Conservation (phyloP, 2,797 vertebrate genomes). For the Gouania willdenowi region DNA sequence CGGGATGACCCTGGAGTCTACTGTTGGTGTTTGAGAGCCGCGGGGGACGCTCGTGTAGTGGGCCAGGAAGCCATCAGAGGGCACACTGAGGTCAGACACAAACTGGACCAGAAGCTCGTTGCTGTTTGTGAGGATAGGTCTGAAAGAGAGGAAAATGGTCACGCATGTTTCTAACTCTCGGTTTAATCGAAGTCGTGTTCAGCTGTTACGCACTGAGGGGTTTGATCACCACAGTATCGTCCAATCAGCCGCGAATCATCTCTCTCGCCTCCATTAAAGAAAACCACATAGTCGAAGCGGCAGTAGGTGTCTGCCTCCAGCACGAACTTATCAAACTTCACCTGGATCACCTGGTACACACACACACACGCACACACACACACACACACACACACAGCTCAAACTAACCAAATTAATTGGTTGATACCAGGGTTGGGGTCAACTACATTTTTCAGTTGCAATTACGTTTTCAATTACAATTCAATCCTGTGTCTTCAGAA, state of each 20-base stretch:
- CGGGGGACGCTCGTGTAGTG: conserved; percentile 68
- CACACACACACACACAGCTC: too few species aligned
- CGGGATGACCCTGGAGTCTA: conserved; percentile 12
- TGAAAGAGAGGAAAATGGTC: conserved; percentile 23
- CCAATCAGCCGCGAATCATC: conserved; percentile 81
- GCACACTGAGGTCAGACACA: conserved; percentile 88
- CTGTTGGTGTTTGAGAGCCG: conserved; percentile 26
- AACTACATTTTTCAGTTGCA: too few species aligned
- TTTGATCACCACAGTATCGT: conserved; percentile 82
- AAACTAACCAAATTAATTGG: too few species aligned
- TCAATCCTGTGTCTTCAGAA: too few species aligned
- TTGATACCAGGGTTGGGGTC: too few species aligned
- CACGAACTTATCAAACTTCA: conserved; percentile 86
- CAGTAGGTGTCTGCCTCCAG: conserved; percentile 85
- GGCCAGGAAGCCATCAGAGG: conserved; percentile 84
- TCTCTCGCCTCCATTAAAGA: conserved; percentile 82
- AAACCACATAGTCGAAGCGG: conserved; percentile 87
- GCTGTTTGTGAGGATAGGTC: conserved; percentile 72
- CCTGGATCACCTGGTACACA: conserved; percentile 83
- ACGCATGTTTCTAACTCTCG: too few species aligned
- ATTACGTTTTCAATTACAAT: too few species aligned
- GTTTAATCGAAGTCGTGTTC: too few species aligned
- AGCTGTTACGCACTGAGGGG: conserved; percentile 77
- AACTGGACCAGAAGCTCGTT: conserved; percentile 89
- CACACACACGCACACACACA: too few species aligned